These are phyloP conservation scores for Ormia ochracea DNA, from an alignment of 2,888 invertebrate species.

Conservation along the genomic window DNA sequence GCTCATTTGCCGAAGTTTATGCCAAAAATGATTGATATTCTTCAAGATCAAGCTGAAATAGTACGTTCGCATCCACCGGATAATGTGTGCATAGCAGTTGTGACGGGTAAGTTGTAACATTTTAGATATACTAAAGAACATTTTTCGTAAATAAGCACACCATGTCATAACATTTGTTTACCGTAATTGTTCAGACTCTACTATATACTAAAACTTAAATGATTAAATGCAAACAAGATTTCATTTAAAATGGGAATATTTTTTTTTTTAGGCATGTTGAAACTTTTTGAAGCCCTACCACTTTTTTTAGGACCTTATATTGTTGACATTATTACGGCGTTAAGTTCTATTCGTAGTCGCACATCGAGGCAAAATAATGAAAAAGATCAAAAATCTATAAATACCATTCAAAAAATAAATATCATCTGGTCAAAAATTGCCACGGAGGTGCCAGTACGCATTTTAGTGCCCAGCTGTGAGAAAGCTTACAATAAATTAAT, in stretches of 20 bases:
- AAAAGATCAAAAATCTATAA: slow-evolving; percentile 78
- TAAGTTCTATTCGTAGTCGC: slow-evolving; percentile 80
- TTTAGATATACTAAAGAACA: neutral
- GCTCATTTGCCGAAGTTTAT: slow-evolving; percentile 86
- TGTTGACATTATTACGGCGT: slow-evolving; percentile 82
- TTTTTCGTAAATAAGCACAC: too few relatives aligned
- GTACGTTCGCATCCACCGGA: slow-evolving; percentile 70
- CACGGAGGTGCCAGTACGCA: slow-evolving; percentile 82
- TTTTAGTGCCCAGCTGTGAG: slow-evolving; percentile 86
- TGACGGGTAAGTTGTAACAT: slow-evolving; percentile 78
- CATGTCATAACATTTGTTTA: too few relatives aligned
- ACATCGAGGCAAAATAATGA: slow-evolving; percentile 60
- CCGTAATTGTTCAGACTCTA: too few relatives aligned
- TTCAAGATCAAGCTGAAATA: slow-evolving; percentile 81
- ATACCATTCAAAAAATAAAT: slow-evolving; percentile 80
- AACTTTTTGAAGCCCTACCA: slow-evolving; percentile 88
- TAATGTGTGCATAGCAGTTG: slow-evolving; percentile 75
- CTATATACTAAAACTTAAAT: neutral
- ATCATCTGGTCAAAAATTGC: slow-evolving; percentile 84
- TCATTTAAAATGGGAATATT: neutral
- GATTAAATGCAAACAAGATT: neutral
- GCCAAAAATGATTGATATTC: slow-evolving; percentile 83
- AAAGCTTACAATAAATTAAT: slow-evolving; percentile 82
- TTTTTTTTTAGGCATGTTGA: slow-evolving; percentile 83
- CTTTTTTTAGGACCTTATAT: slow-evolving; percentile 92